Evolutionary conservation across 2,797 vertebrate species (phyloP).

Genomic region (Phoebastria nigripes): DNA sequence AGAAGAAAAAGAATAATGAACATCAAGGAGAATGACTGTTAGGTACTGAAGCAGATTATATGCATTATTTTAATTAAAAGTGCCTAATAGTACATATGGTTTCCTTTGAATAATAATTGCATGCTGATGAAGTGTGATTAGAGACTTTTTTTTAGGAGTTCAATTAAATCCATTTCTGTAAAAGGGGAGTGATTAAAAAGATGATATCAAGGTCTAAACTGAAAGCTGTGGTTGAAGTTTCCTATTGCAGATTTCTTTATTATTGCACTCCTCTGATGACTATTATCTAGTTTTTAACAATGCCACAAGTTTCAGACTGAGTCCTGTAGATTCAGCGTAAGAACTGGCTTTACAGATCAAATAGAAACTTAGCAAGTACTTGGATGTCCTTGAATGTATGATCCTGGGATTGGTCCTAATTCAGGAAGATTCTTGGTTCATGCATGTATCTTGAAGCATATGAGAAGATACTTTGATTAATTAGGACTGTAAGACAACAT

Average conservation of each 20-base stretch:
- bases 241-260: conserved; percentile 21
- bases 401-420: background rate
- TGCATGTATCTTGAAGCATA: background rate
- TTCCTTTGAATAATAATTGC: conserved; percentile 70
- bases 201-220: conserved; percentile 55
- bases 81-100: conserved; percentile 63
- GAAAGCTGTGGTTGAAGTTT: conserved; percentile 53
- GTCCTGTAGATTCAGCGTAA: conserved; percentile 16
- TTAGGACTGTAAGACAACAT: background rate
- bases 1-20: conserved; percentile 41
- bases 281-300: conserved; percentile 34
- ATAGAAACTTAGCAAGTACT: background rate
- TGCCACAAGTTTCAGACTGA: conserved; percentile 18
- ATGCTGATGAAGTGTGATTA: conserved; percentile 71
- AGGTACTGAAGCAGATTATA: conserved; percentile 47
- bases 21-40: conserved; percentile 33
- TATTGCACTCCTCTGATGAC: conserved; percentile 24
- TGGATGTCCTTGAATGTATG: background rate
- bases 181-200: conserved; percentile 68
- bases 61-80: conserved; percentile 72
- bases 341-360: conserved; percentile 2
- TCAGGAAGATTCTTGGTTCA: background rate
- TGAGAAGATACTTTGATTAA: background rate
- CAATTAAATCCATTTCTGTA: conserved; percentile 71
- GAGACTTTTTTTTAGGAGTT: conserved; percentile 54